These are phyloP conservation scores for Lacerta bilineata DNA, from an alignment of 2,797 vertebrate species.

Conservation along the genomic window DNA sequence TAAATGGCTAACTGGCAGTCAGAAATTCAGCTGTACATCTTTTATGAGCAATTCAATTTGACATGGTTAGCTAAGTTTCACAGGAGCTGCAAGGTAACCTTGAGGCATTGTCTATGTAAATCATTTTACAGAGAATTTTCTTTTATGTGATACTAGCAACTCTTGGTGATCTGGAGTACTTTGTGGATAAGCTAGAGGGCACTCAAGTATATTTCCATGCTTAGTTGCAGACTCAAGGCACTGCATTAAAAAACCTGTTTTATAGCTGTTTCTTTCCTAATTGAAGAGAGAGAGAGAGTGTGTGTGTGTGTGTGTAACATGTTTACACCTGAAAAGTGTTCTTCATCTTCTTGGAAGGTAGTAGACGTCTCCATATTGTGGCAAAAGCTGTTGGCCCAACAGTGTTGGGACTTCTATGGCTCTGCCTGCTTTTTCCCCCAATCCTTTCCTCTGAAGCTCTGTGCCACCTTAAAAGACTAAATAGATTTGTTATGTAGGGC, in stretches of 20 bases:
- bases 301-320: not conserved
- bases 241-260: not conserved
- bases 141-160: not conserved
- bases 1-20: not conserved
- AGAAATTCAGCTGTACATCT: not conserved
- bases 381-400: constrained; percentile 23
- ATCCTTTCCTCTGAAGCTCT: no score
- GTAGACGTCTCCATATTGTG: not conserved
- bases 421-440: no score
- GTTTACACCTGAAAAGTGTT: constrained; percentile 29
- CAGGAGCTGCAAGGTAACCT: not conserved
- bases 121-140: not conserved
- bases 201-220: accelerated
- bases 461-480: no score
- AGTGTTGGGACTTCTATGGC: not conserved
- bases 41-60: not conserved
- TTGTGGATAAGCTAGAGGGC: not conserved
- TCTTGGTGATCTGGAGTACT: not conserved
- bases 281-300: not conserved
- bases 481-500: not conserved
- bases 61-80: not conserved
- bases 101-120: not conserved
- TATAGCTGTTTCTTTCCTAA: not conserved
- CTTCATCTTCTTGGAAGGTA: constrained; percentile 18
- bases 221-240: not conserved